Evolutionary conservation across 2,888 invertebrate species (phyloP).

Genomic region (Conistra vaccinii): DNA sequence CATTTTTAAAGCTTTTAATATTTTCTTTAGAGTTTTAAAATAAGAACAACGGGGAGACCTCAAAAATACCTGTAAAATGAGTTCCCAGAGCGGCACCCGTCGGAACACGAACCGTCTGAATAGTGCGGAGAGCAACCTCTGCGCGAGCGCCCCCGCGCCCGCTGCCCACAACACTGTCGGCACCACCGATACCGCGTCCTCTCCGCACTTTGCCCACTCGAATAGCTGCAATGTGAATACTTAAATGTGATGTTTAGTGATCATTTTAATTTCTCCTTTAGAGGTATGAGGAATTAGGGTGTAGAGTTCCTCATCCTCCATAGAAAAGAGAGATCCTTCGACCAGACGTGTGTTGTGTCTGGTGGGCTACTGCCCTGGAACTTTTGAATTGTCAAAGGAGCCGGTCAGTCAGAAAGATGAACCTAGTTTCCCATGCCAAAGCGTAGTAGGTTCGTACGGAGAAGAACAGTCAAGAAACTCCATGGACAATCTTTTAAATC

Average conservation of each 20-base stretch:
- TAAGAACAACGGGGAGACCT: neutral
- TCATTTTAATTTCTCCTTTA: neutral
- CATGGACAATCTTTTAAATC: neutral
- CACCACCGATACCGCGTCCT: constrained; percentile 75
- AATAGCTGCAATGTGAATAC: constrained; percentile 72
- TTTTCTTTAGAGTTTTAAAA: neutral
- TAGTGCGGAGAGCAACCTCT: constrained; percentile 77
- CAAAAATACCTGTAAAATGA: constrained; percentile 79
- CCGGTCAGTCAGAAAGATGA: neutral
- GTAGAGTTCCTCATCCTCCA: neutral
- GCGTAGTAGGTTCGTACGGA: neutral
- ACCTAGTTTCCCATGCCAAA: neutral
- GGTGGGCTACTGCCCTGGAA: no score
- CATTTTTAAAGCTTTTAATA: neutral
- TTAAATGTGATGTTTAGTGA: neutral
- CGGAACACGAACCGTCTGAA: constrained; percentile 85
- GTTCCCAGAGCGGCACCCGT: constrained; percentile 84
- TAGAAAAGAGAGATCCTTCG: neutral
- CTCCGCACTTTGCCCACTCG: constrained; percentile 84
- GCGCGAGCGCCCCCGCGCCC: constrained; percentile 82
- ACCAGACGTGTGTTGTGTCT: neutral
- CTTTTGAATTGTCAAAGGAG: neutral
- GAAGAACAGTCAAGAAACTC: neutral
- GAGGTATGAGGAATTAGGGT: neutral
- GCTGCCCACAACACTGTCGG: constrained; percentile 84